Evolutionary conservation across 2,888 invertebrate species (phyloP), one percentile per base, ranked within the genome.

Genomic region (Mythimna albipuncta): DNA sequence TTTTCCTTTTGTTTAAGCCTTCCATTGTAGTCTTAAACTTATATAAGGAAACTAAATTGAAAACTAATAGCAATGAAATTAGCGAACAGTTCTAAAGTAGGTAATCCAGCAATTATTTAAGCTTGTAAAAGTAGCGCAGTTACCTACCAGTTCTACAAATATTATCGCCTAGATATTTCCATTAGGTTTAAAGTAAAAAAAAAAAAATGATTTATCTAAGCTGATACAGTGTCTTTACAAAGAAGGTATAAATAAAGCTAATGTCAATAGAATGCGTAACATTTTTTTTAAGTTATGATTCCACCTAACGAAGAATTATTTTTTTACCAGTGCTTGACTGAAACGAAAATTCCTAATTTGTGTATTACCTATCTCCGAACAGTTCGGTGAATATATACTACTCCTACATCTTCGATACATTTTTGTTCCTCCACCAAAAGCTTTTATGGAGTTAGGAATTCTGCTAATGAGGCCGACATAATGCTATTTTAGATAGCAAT

Each of bases 1-100:
- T 63, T 72, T 32, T 63, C 13, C 35, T 50, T 54, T 64, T 61
- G 41, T 66, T 57, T 44, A 4, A 47, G 19, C 21, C n/a, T 44
- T 57, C n/a, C 19, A 10, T 44, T 50, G 11, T 47, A 35, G n/a
- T 11, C 26, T n/a, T 69, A 11, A 47, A 67, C n/a, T 63, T 64
- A 35, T 55, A 7, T 11, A 10, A 13, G 6, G 11, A 44, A 58
- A 63, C 38, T 59, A 11, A 16, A 50, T 41, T 59, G 50, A 32
- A 19, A 19, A 44, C 16, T 11, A 50, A 16, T 55, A 44, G 41
- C 21, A 54, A 47, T 75, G 11, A 13, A 61, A 44, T 72, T 13
- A 16, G 26, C 19, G 26, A 16, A 21, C 3, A 44, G 11, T 59
- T 52, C 21, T 59, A 19, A 59, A 21, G 38, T 59, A 47, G 47